phyloP scores from a whole-genome alignment of 2,888 invertebrate species.

The Miltochrista miniata region DNA sequence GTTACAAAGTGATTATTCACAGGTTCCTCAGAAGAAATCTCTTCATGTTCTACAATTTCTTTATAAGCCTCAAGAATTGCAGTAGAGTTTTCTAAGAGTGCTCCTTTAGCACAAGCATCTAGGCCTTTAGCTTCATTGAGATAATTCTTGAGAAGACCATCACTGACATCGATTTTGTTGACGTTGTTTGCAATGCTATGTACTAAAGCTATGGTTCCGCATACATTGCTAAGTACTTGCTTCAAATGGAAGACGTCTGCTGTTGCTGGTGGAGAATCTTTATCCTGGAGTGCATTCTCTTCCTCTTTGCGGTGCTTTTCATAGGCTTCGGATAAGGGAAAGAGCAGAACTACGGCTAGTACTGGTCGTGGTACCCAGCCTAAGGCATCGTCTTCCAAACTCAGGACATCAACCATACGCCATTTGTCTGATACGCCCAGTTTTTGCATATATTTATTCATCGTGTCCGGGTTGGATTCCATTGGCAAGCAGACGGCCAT shows the following conservation, averaged over 20 bases:
- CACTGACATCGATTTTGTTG: constrained; percentile 86
- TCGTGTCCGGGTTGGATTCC: constrained; percentile 85
- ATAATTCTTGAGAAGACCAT: constrained; percentile 90
- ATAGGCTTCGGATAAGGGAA: constrained; percentile 91
- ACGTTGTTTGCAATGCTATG: constrained; percentile 96
- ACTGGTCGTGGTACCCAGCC: constrained; percentile 94
- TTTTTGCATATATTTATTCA: constrained; percentile 88
- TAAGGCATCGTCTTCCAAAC: constrained; percentile 93
- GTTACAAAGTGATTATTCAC: constrained; percentile 95
- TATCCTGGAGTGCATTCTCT: constrained; percentile 83
- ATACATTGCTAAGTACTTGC: constrained; percentile 95
- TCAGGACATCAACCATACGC: constrained; percentile 95
- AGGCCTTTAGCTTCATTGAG: constrained; percentile 86
- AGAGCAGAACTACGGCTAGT: constrained; percentile 92
- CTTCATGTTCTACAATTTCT: constrained; percentile 92
- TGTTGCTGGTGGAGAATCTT: constrained; percentile 78
- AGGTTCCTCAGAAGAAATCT: constrained; percentile 85
- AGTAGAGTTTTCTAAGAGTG: constrained; percentile 87
- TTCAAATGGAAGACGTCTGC: constrained; percentile 92
- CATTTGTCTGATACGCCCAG: constrained; percentile 92
- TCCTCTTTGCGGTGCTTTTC: constrained; percentile 86
- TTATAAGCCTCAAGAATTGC: constrained; percentile 91
- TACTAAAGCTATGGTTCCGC: constrained; percentile 97
- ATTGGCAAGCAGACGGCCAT: constrained; percentile 68
- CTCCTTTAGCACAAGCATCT: constrained; percentile 89